A percentile compares a stretch with the other conserved stretches of the same genome.
These are phyloP conservation scores for Leucophenga montana DNA, from an alignment of 2,888 invertebrate genomes.

Conservation along the genomic window DNA sequence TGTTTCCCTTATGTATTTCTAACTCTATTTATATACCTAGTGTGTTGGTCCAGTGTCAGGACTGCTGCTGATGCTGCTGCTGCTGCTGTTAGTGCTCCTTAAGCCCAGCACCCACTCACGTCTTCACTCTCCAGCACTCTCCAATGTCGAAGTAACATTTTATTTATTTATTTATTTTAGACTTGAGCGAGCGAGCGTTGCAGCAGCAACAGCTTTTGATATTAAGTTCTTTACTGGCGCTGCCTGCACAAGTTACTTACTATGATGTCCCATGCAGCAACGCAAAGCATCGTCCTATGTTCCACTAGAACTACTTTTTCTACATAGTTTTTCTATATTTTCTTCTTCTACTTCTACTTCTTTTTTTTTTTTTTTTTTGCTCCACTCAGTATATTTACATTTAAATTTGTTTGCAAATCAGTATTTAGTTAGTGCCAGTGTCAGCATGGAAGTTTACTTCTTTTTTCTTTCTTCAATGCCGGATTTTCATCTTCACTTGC, in stretches of 20 bases:
- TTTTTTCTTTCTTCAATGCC: slow-evolving; percentile 38
- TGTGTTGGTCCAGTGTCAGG: too few relatives aligned
- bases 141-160: slow-evolving; percentile 54
- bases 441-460: slow-evolving; percentile 37
- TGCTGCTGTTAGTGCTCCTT: not conserved
- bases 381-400: slow-evolving; percentile 58
- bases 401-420: slow-evolving; percentile 62
- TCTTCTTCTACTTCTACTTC: slow-evolving; percentile 41
- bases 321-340: slow-evolving; percentile 41
- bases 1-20: too few relatives aligned
- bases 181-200: slow-evolving; percentile 50
- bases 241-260: not conserved
- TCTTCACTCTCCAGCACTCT: slow-evolving; percentile 12
- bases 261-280: not conserved
- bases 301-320: slow-evolving; percentile 22
- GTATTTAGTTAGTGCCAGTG: slow-evolving; percentile 55
- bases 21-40: too few relatives aligned
- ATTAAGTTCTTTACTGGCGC: slow-evolving; percentile 6
- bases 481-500: too few relatives aligned
- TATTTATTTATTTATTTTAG: slow-evolving; percentile 62
- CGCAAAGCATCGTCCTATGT: not conserved
- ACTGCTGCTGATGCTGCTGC: not conserved
- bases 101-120: too few relatives aligned
- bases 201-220: slow-evolving; percentile 19
- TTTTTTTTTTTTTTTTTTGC: slow-evolving; percentile 57